Evolutionary conservation across 1,140 invertebrate genomes (phyloP).

Genomic region (Zaprionus nigranus): DNA sequence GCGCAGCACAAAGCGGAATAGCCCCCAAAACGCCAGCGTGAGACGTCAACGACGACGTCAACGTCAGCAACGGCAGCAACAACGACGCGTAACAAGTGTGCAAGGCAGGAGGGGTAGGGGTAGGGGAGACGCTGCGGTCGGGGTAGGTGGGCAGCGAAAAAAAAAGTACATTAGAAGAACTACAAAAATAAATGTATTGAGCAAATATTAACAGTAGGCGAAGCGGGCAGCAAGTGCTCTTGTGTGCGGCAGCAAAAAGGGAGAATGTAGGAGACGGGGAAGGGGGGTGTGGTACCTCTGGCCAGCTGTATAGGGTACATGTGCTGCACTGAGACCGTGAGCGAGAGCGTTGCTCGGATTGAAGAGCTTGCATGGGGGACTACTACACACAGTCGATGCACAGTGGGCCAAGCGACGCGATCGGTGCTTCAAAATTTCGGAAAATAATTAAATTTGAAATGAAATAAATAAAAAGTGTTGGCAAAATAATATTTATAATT

Average conservation of each 20-base stretch:
- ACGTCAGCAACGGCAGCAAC: constrained; percentile 33
- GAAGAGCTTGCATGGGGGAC: constrained; percentile 15
- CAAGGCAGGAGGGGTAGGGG: constrained; percentile 13
- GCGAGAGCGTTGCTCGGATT: constrained; percentile 19
- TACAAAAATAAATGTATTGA: constrained; percentile 78
- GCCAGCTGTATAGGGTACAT: constrained; percentile 1
- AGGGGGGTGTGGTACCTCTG: background rate
- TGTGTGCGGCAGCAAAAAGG: background rate
- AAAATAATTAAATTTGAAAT: background rate
- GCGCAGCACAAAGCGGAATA: constrained; percentile 55
- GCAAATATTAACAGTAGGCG: constrained; percentile 66
- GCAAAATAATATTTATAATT: background rate
- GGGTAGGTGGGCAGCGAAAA: constrained; percentile 15
- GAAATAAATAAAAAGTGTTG: background rate
- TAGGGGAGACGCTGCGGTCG: background rate
- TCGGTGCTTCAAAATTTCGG: background rate
- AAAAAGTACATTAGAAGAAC: constrained; percentile 56
- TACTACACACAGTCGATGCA: constrained; percentile 13
- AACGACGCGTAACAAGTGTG: constrained; percentile 73
- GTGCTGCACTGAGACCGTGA: constrained; percentile 23
- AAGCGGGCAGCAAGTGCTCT: constrained; percentile 16
- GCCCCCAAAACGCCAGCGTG: constrained; percentile 42
- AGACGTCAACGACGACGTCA: constrained; percentile 44
- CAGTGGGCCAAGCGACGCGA: constrained; percentile 35
- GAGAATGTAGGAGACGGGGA: background rate